Base-by-base conservation (phyloP, 1,140 invertebrate genomes). In the Parapsyche elsis region DNA sequence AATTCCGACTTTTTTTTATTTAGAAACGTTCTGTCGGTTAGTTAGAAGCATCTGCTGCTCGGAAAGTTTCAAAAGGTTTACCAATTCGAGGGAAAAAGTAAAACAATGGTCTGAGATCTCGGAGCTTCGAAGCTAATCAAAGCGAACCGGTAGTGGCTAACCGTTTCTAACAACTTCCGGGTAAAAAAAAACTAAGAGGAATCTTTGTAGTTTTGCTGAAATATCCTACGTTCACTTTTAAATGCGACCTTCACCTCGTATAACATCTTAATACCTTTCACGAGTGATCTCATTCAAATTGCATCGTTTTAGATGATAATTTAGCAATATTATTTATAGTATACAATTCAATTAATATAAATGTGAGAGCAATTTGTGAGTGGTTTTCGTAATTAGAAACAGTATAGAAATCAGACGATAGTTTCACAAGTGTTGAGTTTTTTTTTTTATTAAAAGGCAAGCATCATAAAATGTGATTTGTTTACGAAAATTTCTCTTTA, bases 201-300 rank as follows among this genome's bases (percentile, higher is more conserved):
- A 61, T 21, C 21, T n/a, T 21, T 2, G 16, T 16, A 9, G 7
- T 61, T 9, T 53, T 19, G 49, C 12, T 53, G 7, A 19, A 71
- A 26, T 46, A 59, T 77, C 75, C 59, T 57, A 77, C 75, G 75
- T 57, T 77, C 75, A 77, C 75, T 77, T 77, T 77, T 77, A 45
- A 77, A 21, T n/a, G 19, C 38, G 57, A 77, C 75, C 75, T 77
- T 77, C 75, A 77, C 75, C 75, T 73, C 71, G 21, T 59, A 26
- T 23, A 70, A 19, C 10, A 38, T 38, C 26, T 77, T 19, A 30
- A 67, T 67, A 77, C 75, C 75, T 77, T 77, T 77, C 75, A 77
- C 75, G 30, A 45, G 38, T 61, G 57, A 61, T 61, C 57, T 61
- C 57, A 61, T 61, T 61, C 57, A 21, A 21, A 61, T 19, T 0